Conservation (phyloP, 2,113 vertebrate species). For the Erythrocercus mccallii region DNA sequence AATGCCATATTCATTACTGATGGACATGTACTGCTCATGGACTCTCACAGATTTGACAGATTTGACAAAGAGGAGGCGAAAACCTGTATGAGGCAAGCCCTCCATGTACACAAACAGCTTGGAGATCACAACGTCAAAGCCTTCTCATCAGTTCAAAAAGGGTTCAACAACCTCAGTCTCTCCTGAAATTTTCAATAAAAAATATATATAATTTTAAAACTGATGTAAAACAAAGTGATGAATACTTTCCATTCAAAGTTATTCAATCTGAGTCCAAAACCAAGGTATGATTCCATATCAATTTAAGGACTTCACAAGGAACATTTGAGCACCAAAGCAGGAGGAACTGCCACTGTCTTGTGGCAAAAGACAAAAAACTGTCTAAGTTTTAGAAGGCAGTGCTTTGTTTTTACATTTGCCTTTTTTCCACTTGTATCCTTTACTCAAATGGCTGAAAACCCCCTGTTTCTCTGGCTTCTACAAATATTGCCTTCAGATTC, state of each 20-base stretch:
- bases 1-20: neutral
- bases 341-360: neutral
- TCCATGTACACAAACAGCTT: neutral
- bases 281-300: neutral
- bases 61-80: neutral
- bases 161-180: neutral
- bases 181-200: neutral
- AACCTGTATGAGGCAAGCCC: neutral
- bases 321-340: neutral
- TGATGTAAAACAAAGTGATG: neutral
- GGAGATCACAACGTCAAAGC: neutral
- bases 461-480: neutral
- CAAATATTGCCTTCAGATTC: neutral
- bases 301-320: neutral
- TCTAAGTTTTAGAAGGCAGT: neutral
- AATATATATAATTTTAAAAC: neutral
- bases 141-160: neutral
- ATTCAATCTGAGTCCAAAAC: too few species aligned
- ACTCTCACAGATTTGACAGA: neutral
- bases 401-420: neutral
- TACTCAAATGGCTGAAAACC: neutral
- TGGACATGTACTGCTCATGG: rapidly evolving
- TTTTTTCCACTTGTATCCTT: neutral
- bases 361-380: neutral
- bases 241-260: neutral